A percentile compares a stretch with the other conserved stretches of the same genome.
These are phyloP conservation scores for Incurvaria masculella DNA, from an alignment of 2,888 invertebrate genomes.

Conservation along the genomic window DNA sequence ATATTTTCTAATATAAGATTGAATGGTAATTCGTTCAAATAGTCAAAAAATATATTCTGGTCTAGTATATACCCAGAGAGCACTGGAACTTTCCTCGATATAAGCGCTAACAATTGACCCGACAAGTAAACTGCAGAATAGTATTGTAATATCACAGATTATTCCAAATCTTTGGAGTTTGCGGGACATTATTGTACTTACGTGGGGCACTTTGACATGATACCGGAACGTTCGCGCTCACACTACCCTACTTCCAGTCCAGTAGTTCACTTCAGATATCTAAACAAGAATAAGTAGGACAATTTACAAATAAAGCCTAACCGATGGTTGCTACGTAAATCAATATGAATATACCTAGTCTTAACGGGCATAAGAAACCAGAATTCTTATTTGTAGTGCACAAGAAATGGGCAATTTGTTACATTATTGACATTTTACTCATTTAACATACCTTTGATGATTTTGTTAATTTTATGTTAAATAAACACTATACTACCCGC, in stretches of 20 bases:
- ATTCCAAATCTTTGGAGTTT: conserved; percentile 55
- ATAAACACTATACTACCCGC: not conserved
- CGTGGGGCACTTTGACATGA: not conserved
- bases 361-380: too few relatives aligned
- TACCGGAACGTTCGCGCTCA: too few relatives aligned
- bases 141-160: conserved; percentile 58
- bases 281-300: too few relatives aligned
- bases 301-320: not conserved
- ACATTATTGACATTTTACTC: not conserved
- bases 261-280: not conserved
- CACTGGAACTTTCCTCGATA: conserved; percentile 33
- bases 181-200: conserved; percentile 28
- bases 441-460: not conserved
- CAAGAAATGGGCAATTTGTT: not conserved
- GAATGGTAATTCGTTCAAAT: conserved; percentile 49
- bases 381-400: not conserved
- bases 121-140: conserved; percentile 50
- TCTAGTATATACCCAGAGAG: conserved; percentile 37
- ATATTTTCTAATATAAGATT: conserved; percentile 48
- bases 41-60: conserved; percentile 59
- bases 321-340: not conserved
- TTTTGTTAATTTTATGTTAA: not conserved
- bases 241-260: not conserved
- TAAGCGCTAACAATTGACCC: conserved; percentile 56
- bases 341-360: not conserved